These are phyloP conservation scores for Antigone vipio DNA, from an alignment of 2,113 vertebrate species.

Conservation along the genomic window DNA sequence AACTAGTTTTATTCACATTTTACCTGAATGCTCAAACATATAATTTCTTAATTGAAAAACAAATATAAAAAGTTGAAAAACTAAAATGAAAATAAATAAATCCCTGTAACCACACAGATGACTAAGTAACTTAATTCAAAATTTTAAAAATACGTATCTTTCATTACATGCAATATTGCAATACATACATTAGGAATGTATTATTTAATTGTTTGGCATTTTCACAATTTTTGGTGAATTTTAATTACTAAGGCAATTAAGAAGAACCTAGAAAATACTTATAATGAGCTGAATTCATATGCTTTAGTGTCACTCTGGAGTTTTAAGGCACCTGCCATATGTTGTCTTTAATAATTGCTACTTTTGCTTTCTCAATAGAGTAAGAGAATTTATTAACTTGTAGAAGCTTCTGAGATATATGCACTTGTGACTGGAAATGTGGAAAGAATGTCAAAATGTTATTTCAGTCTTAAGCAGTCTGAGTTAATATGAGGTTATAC, in stretches of 20 bases:
- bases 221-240: slow-evolving; percentile 51
- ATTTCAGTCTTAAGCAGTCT: not conserved
- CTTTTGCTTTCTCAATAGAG: slow-evolving; percentile 20
- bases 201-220: slow-evolving; percentile 21
- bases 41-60: not conserved
- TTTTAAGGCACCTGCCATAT: slow-evolving; percentile 69
- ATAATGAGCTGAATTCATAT: slow-evolving; percentile 64
- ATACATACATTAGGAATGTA: not conserved
- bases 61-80: not conserved
- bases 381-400: slow-evolving; percentile 25
- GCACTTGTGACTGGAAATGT: not conserved
- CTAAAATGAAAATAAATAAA: not conserved
- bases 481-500: not conserved
- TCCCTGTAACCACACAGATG: not conserved
- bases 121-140: not conserved
- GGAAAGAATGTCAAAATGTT: not conserved
- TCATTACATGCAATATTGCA: not conserved
- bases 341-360: slow-evolving; percentile 64
- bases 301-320: slow-evolving; percentile 56
- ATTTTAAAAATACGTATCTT: not conserved
- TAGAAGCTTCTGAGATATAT: not conserved
- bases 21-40: not conserved
- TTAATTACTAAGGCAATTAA: slow-evolving; percentile 70
- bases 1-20: not conserved
- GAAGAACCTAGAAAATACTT: slow-evolving; percentile 48